These are phyloP conservation scores for Masnerella sp. DNA, from an alignment of 2,888 invertebrate genomes.

Conservation along the genomic window DNA sequence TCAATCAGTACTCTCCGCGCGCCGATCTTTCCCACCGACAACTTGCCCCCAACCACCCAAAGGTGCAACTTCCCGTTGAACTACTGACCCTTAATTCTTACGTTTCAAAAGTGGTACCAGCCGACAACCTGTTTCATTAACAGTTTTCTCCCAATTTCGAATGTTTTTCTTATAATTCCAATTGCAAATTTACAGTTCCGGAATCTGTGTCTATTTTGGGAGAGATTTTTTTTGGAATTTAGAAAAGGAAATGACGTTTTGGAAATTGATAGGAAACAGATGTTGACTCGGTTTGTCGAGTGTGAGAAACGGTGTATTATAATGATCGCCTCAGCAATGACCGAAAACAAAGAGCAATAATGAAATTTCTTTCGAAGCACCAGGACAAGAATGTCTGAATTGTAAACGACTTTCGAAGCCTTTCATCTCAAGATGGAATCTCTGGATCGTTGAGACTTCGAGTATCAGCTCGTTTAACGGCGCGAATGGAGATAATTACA, in stretches of 20 bases:
- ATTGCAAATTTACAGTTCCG: too few relatives aligned
- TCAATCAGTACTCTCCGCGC: slow-evolving; percentile 31
- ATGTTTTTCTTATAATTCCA: too few relatives aligned
- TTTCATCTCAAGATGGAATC: slow-evolving; percentile 61
- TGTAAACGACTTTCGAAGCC: slow-evolving; percentile 58
- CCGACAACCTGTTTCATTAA: too few relatives aligned
- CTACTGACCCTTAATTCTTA: too few relatives aligned
- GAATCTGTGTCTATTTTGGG: too few relatives aligned
- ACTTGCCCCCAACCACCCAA: not conserved
- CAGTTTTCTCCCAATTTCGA: too few relatives aligned
- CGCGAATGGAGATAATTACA: slow-evolving; percentile 62
- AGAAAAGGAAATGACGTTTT: too few relatives aligned
- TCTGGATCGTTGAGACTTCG: slow-evolving; percentile 60
- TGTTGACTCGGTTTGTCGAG: too few relatives aligned
- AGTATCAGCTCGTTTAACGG: slow-evolving; percentile 62
- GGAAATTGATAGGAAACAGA: not conserved
- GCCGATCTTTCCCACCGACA: slow-evolving; percentile 5
- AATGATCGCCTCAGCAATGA: slow-evolving; percentile 40
- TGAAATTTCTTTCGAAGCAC: slow-evolving; percentile 48
- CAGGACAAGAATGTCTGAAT: slow-evolving; percentile 58
- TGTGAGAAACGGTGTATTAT: slow-evolving; percentile 42
- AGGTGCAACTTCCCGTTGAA: too few relatives aligned
- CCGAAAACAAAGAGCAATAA: slow-evolving; percentile 58
- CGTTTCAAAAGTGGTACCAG: too few relatives aligned
- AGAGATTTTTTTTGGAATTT: too few relatives aligned